A percentile compares a stretch with the other conserved stretches of the same genome.
These are phyloP conservation scores for Gadopsis bispinosus DNA, from an alignment of 2,797 vertebrate genomes.

Conservation along the genomic window DNA sequence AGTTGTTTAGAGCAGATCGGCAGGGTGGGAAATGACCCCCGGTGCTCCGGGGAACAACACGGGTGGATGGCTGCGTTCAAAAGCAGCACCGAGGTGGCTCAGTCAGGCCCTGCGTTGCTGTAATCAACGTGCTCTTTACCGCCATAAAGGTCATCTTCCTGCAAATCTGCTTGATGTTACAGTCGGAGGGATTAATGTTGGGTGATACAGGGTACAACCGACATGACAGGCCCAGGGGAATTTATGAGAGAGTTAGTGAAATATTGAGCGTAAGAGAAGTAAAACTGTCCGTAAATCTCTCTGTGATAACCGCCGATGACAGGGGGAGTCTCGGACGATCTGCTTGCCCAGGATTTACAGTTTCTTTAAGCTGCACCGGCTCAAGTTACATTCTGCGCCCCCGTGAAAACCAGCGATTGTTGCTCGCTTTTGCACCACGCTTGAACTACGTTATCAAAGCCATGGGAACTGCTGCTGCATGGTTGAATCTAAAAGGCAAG, in stretches of 20 bases:
- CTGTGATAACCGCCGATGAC: constrained; percentile 49
- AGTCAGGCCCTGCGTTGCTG: constrained; percentile 31
- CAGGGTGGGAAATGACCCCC: constrained; percentile 72
- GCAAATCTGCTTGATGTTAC: constrained; percentile 22
- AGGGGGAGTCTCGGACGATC: constrained; percentile 37
- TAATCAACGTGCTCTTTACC: constrained; percentile 24
- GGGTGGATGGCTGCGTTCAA: constrained; percentile 48
- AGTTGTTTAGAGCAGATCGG: constrained; percentile 72
- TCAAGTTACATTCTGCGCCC: constrained; percentile 15
- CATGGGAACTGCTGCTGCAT: constrained; percentile 74
- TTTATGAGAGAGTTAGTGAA: constrained; percentile 54
- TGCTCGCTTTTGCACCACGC: constrained; percentile 36
- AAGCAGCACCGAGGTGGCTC: constrained; percentile 35
- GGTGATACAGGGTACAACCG: constrained; percentile 17
- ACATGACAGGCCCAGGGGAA: constrained; percentile 7
- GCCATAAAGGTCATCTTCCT: constrained; percentile 6
- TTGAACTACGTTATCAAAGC: constrained; percentile 51
- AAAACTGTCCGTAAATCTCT: constrained; percentile 55
- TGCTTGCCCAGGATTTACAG: constrained; percentile 49
- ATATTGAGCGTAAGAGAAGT: constrained; percentile 49
- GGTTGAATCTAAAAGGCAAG: constrained; percentile 65
- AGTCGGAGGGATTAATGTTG: constrained; percentile 28
- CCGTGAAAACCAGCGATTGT: constrained; percentile 17
- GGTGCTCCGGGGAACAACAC: constrained; percentile 52
- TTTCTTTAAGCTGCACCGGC: constrained; percentile 45